Conservation (phyloP, 1,140 invertebrate genomes). For the Paralvinella palmiformis region DNA sequence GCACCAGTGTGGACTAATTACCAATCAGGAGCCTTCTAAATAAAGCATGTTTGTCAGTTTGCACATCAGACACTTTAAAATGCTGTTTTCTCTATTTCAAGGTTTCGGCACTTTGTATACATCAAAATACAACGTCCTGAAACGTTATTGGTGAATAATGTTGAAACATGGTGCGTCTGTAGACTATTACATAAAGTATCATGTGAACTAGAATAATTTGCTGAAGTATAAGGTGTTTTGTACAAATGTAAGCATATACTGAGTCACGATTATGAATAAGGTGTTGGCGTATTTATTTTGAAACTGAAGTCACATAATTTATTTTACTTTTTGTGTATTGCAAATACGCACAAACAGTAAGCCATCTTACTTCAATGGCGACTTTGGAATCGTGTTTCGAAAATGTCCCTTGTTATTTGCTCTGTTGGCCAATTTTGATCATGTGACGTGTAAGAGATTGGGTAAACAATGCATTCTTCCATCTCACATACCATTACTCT, state of each 20-base stretch:
- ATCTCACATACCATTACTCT: neutral
- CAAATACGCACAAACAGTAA: neutral
- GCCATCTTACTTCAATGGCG: neutral
- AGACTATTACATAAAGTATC: constrained; percentile 30
- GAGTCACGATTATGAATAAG: neutral
- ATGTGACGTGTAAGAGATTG: too few species aligned
- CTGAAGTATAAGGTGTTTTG: too few species aligned
- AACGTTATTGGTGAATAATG: constrained; percentile 55
- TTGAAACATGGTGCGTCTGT: constrained; percentile 5
- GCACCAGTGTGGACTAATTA: too few species aligned
- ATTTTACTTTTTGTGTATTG: neutral
- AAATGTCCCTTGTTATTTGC: neutral
- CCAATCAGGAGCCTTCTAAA: neutral
- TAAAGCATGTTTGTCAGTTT: constrained; percentile 3
- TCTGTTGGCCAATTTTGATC: neutral
- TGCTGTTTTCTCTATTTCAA: constrained; percentile 2
- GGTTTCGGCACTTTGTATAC: constrained; percentile 24
- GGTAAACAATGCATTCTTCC: too few species aligned
- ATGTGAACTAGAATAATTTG: constrained; percentile 3
- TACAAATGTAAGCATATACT: too few species aligned
- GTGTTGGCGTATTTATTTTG: neutral
- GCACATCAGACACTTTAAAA: neutral
- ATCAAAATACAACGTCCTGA: constrained; percentile 31
- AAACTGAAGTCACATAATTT: constrained; percentile 2
- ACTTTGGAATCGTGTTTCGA: constrained; percentile 1